Evolutionary conservation across 2,888 invertebrate genomes (phyloP).

Genomic region (Chrysodeixis includens): DNA sequence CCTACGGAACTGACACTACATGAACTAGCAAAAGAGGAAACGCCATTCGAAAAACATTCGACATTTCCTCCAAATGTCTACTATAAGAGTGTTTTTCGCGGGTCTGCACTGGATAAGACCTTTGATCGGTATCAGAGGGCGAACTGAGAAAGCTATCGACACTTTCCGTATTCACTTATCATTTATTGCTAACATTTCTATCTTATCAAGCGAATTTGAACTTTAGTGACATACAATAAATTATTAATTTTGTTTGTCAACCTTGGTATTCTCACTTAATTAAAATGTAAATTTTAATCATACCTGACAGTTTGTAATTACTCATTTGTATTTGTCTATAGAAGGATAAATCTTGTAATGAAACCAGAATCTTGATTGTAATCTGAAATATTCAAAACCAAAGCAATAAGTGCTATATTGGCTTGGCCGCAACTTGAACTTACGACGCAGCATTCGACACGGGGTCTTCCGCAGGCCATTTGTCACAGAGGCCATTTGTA

Average conservation of each 20-base stretch:
- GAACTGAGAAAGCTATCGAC: conserved; percentile 81
- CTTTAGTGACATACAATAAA: conserved; percentile 62
- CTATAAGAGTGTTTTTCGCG: conserved; percentile 74
- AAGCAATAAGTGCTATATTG: conserved; percentile 77
- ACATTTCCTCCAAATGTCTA: conserved; percentile 67
- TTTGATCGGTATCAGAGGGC: conserved; percentile 81
- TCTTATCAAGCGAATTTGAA: conserved; percentile 60
- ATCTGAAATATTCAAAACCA: conserved; percentile 53
- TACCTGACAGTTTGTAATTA: conserved; percentile 10
- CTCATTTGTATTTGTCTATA: conserved; percentile 12
- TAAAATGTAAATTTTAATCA: conserved; percentile 35
- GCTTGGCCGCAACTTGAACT: conserved; percentile 79
- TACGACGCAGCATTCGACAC: conserved; percentile 78
- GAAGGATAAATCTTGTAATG: conserved; percentile 9
- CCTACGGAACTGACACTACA: conserved; percentile 76
- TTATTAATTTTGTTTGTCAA: conserved; percentile 25
- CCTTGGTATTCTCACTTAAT: conserved; percentile 19
- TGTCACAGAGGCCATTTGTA: conserved; percentile 89
- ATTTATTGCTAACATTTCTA: conserved; percentile 64
- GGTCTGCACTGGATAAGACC: conserved; percentile 73
- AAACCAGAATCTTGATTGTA: conserved; percentile 25
- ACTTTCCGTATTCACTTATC: conserved; percentile 78
- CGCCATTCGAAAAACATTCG: conserved; percentile 74
- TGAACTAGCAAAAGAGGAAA: conserved; percentile 78
- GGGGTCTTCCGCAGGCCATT: conserved; percentile 87